Evolutionary conservation across 64 coral and sea anemone species (phyloP).

Genomic region (Orbicella faveolata): DNA sequence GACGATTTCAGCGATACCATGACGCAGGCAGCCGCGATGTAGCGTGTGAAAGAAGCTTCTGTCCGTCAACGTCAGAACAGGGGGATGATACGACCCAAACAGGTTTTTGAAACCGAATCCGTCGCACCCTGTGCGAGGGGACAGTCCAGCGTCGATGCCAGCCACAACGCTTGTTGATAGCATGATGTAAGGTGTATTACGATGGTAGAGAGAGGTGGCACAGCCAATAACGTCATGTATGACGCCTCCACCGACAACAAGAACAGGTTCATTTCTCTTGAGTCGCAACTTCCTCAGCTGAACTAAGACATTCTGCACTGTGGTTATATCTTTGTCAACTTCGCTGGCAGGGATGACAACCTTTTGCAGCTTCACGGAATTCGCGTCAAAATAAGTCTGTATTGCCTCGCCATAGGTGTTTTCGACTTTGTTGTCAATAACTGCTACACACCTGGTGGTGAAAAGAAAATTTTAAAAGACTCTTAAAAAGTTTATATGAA

Average conservation of each 20-base stretch:
- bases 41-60: conserved; percentile 62
- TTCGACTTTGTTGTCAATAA: conserved; percentile 79
- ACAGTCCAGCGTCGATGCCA: conserved; percentile 74
- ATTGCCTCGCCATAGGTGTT: conserved; percentile 58
- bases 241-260: conserved; percentile 67
- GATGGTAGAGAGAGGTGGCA: conserved; percentile 77
- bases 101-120: conserved; percentile 82
- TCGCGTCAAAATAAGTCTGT: conserved; percentile 60
- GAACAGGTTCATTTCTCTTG: conserved; percentile 60
- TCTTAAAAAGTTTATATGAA: too few species aligned
- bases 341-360: conserved; percentile 64
- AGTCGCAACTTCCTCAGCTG: conserved; percentile 58
- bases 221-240: conserved; percentile 66
- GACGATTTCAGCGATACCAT: conserved; percentile 76
- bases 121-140: conserved; percentile 72
- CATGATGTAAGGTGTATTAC: conserved; percentile 80
- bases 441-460: conserved; percentile 56
- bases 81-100: conserved; percentile 74
- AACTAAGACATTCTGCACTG: conserved; percentile 65
- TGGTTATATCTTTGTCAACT: conserved; percentile 78
- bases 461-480: neutral
- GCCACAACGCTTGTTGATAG: conserved; percentile 66
- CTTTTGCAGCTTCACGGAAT: conserved; percentile 53
- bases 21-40: conserved; percentile 63
- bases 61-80: conserved; percentile 64